Conservation (phyloP, 2,888 invertebrate species). For the Scaptomyza parva region DNA sequence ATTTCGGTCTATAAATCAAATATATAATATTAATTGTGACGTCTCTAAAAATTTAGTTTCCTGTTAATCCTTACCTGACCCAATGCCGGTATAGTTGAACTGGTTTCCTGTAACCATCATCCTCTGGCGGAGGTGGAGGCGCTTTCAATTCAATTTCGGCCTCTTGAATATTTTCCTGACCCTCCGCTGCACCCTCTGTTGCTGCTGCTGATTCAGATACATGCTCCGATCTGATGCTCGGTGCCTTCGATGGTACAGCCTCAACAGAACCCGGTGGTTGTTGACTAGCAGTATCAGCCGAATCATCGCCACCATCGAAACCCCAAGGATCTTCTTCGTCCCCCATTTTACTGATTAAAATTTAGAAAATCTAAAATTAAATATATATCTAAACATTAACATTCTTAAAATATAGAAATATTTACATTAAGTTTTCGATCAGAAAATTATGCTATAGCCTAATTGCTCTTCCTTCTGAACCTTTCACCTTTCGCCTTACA, state of each 20-base stretch:
- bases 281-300: constrained; percentile 41
- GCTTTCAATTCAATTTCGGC: constrained; percentile 85
- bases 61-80: constrained; percentile 88
- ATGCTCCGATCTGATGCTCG: constrained; percentile 79
- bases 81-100: constrained; percentile 91
- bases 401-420: too few relatives aligned
- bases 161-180: constrained; percentile 79
- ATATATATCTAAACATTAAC: not conserved
- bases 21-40: not conserved
- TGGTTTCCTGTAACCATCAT: constrained; percentile 88
- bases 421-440: too few relatives aligned
- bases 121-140: constrained; percentile 85
- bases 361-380: not conserved
- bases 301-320: constrained; percentile 85
- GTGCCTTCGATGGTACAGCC: constrained; percentile 78
- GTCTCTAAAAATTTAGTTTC: not conserved
- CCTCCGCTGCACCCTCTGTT: constrained; percentile 25
- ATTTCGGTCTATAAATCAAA: constrained; percentile 87
- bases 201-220: constrained; percentile 37
- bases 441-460: too few relatives aligned
- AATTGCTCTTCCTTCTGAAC: constrained; percentile 1
- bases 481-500: not conserved
- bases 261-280: constrained; percentile 66
- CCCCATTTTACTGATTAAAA: constrained; percentile 74
- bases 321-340: constrained; percentile 87